These are phyloP conservation scores for Ranitomeya imitator DNA, from an alignment of 2,113 vertebrate species.

Conservation along the genomic window DNA sequence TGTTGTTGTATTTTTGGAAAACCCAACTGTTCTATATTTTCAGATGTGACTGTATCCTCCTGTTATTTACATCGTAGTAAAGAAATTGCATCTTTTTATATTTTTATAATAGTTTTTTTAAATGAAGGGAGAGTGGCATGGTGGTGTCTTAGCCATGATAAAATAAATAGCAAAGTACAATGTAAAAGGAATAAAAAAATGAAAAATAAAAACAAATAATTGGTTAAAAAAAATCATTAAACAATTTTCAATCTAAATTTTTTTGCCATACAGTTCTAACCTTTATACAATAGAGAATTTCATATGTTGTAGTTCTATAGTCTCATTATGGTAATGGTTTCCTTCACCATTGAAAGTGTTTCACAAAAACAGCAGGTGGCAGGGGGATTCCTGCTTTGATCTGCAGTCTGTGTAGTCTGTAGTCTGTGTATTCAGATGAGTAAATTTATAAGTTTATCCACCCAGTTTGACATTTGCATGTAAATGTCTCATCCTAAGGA, in stretches of 20 bases:
- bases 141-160: background rate
- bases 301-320: background rate
- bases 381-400: background rate
- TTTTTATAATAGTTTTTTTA: background rate
- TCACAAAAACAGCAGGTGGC: background rate
- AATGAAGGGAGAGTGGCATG: background rate
- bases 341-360: background rate
- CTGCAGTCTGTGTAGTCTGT: background rate
- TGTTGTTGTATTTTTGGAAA: too few species aligned
- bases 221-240: background rate
- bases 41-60: constrained; percentile 12
- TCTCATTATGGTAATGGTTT: background rate
- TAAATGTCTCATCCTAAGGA: background rate
- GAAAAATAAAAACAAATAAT: background rate
- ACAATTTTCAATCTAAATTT: background rate
- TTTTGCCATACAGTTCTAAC: background rate
- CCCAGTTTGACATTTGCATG: background rate
- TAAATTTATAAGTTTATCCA: background rate
- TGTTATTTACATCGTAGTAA: constrained; percentile 40
- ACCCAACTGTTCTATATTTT: constrained; percentile 36
- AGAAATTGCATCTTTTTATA: background rate
- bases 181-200: background rate
- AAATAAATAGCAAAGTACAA: background rate
- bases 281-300: background rate
- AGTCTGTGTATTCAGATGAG: background rate